Base-by-base conservation (phyloP, 2,888 invertebrate species). In the Pilophorus perplexus region DNA sequence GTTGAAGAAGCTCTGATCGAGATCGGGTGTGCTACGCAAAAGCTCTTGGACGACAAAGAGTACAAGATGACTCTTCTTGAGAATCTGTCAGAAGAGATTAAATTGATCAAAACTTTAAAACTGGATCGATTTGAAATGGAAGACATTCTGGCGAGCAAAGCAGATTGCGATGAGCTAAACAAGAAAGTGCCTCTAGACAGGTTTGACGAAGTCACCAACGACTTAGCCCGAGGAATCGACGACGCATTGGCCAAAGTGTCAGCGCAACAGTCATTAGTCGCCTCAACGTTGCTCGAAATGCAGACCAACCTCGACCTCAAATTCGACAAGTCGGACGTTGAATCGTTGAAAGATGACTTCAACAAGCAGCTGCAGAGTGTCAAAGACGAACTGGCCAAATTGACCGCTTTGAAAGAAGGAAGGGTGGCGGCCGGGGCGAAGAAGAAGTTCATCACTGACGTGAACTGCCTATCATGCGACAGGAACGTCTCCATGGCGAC, bases 381-480 rank as follows among this genome's bases (percentile, higher is more conserved):
- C 40, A 85, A 86, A 72, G 83, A 85, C 0, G 83, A 83, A 70
- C 76, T 87, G 50, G 84, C 83, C 72, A 78, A 81, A 46, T 78
- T 87, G 74, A 80, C 82, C 0, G 79, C 81, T 1, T 73, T 85
- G 72, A 81, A 83, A 59, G 78, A 80, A 28, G 85, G 86, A 64
- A 83, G 81, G 1, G 86, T 89, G 69, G 89, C 89, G 0, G 88
- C 89, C 2, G 89, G 87, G 2, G 83, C 86, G 1, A 87, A 86
- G 75, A 80, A 78, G 64, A 85, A 81, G 75, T 77, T 86, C 16
- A 76, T 89, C 16, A 83, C 81, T 84, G 84, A 88, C 71, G 82
- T 89, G 14, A 85, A 87, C 71, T 90, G 89, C 74, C 82, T 90
- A 73, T 88, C 89, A 0, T 90, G 90, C 73, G 87, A 89, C 72